A percentile compares a stretch with the other conserved stretches of the same genome.
Conservation (phyloP, 2,888 invertebrate genomes). For the Perizoma affinitatum region DNA sequence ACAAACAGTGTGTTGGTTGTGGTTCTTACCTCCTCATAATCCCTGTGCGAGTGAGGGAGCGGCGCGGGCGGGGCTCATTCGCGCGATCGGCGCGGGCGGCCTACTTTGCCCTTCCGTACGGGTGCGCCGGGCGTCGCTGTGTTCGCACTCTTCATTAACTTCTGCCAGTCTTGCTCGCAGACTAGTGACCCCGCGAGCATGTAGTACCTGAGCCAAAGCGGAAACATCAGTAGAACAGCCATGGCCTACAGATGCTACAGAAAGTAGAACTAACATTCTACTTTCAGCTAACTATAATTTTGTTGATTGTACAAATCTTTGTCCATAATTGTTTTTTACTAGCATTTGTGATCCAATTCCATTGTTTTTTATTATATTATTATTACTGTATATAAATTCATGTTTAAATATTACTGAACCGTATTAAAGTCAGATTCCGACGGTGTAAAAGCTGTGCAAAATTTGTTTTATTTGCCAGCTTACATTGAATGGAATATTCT, state of each 20-base stretch:
- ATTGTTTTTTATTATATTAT: too few relatives aligned
- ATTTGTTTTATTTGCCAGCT: too few relatives aligned
- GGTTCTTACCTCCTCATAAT: conserved; percentile 73
- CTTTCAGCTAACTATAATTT: too few relatives aligned
- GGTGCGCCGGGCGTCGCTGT: conserved; percentile 85
- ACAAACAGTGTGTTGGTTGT: neutral
- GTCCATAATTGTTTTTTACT: too few relatives aligned
- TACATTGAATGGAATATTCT: too few relatives aligned
- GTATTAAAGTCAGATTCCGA: too few relatives aligned
- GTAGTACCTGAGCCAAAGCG: conserved; percentile 86
- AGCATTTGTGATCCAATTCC: too few relatives aligned
- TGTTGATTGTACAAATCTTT: too few relatives aligned
- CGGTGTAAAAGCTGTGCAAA: too few relatives aligned
- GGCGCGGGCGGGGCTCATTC: conserved; percentile 87
- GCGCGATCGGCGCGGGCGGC: conserved; percentile 93
- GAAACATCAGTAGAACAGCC: neutral
- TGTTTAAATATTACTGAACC: too few relatives aligned
- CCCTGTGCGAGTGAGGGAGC: conserved; percentile 66
- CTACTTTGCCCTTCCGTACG: conserved; percentile 95
- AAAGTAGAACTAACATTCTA: too few relatives aligned
- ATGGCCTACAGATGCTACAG: neutral
- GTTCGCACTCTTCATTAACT: conserved; percentile 91
- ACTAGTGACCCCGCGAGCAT: conserved; percentile 95
- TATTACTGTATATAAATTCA: too few relatives aligned
- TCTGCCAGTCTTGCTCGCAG: conserved; percentile 98